Evolutionary conservation across 2,888 invertebrate species (phyloP).

Genomic region (Dasysyrphus albostriatus): DNA sequence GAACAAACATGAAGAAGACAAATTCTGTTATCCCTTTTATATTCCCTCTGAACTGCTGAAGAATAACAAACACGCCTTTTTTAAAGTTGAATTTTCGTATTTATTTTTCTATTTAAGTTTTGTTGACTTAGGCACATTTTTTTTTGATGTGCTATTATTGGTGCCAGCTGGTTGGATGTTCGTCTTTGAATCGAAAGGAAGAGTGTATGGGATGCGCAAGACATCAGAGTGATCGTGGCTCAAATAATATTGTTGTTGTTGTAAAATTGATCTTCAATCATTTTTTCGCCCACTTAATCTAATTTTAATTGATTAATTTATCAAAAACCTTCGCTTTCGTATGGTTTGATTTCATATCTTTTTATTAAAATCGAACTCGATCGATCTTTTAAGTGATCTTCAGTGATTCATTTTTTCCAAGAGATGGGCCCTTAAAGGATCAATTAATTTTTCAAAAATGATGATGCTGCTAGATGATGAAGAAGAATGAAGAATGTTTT

Average conservation of each 20-base stretch:
- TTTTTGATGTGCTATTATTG: slow-evolving; percentile 32
- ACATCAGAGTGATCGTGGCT: slow-evolving; percentile 23
- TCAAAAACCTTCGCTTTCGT: not conserved
- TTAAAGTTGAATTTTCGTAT: slow-evolving; percentile 35
- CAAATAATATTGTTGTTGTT: not conserved
- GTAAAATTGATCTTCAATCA: slow-evolving; percentile 29
- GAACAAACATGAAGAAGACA: slow-evolving; percentile 35
- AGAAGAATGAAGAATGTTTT: slow-evolving; percentile 63
- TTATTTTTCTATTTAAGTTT: slow-evolving; percentile 39
- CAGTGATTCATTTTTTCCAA: not conserved
- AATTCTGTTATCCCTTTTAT: slow-evolving; percentile 61
- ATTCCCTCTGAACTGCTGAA: slow-evolving; percentile 1
- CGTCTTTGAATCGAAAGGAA: not conserved
- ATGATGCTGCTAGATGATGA: slow-evolving; percentile 62
- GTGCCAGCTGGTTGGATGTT: slow-evolving; percentile 8
- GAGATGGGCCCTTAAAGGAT: slow-evolving; percentile 62
- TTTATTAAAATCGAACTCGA: slow-evolving; percentile 45
- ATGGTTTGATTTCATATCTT: slow-evolving; percentile 13
- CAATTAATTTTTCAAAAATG: slow-evolving; percentile 63
- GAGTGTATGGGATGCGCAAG: not conserved
- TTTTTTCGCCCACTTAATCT: slow-evolving; percentile 65
- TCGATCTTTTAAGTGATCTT: slow-evolving; percentile 40
- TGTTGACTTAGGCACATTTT: slow-evolving; percentile 49
- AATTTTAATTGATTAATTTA: slow-evolving; percentile 65
- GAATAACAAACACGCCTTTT: slow-evolving; percentile 42